These are phyloP conservation scores for Drosophila mercatorum DNA, from an alignment of 2,888 invertebrate species.

Conservation along the genomic window DNA sequence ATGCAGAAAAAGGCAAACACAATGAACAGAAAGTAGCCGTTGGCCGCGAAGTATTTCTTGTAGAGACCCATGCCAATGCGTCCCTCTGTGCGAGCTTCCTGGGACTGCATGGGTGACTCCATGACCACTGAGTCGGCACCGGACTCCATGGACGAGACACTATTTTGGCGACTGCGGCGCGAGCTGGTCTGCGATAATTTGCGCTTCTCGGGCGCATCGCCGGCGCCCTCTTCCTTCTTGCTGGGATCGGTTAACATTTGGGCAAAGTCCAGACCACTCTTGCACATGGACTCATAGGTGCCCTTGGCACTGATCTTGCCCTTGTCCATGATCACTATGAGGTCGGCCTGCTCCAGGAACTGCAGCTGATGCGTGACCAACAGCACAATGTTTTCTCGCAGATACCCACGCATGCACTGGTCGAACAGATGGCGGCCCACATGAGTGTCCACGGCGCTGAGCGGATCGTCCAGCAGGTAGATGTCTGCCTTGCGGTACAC, in stretches of 20 bases:
- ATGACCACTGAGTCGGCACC: constrained; percentile 81
- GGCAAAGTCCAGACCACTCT: constrained; percentile 91
- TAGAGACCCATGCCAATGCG: constrained; percentile 88
- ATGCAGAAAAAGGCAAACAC: constrained; percentile 88
- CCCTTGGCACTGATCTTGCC: constrained; percentile 86
- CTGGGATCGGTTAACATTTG: constrained; percentile 87
- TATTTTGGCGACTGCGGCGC: constrained; percentile 82
- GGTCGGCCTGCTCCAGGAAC: constrained; percentile 89
- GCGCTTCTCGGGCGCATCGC: constrained; percentile 60
- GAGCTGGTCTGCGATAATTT: constrained; percentile 73
- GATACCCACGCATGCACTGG: constrained; percentile 84
- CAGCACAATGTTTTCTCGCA: constrained; percentile 89
- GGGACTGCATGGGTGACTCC: constrained; percentile 84
- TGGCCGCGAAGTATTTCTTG: constrained; percentile 89
- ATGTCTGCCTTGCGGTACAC: constrained; percentile 94
- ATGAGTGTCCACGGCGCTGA: constrained; percentile 96
- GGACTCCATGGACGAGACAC: constrained; percentile 86
- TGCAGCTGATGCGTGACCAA: constrained; percentile 94
- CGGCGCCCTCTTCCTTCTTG: constrained; percentile 82
- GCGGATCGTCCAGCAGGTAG: constrained; percentile 95
- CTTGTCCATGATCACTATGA: constrained; percentile 84
- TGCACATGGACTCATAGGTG: constrained; percentile 89
- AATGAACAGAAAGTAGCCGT: constrained; percentile 87
- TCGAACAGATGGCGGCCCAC: constrained; percentile 96
- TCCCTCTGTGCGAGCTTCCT: constrained; percentile 88